Percentiles rank a stretch among this genome's conserved stretches.
phyloP scores from a whole-genome alignment of 2,888 invertebrate genomes.

The Caenorhabditis uteleia region DNA sequence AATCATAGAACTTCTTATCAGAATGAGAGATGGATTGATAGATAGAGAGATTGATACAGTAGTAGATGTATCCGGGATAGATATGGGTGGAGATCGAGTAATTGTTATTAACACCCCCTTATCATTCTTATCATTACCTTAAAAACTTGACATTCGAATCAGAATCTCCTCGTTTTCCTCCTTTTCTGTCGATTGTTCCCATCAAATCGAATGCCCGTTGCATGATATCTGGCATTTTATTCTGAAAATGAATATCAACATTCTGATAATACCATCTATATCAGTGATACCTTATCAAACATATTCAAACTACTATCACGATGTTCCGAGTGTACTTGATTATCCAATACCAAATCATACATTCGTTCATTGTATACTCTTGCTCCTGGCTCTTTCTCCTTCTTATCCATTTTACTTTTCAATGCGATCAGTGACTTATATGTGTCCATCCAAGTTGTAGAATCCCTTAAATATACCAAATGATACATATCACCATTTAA shows the following conservation, averaged over 20 bases:
- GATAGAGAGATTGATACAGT: neutral
- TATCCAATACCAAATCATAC: slow-evolving; percentile 60
- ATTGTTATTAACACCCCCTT: neutral
- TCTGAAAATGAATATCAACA: slow-evolving; percentile 10
- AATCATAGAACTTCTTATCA: slow-evolving; percentile 7
- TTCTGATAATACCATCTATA: neutral
- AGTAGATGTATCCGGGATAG: neutral
- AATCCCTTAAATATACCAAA: slow-evolving; percentile 19
- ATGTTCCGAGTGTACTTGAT: slow-evolving; percentile 1
- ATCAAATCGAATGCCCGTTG: slow-evolving; percentile 34
- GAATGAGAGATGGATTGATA: neutral
- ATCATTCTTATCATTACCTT: slow-evolving; percentile 10
- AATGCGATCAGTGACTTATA: slow-evolving; percentile 53
- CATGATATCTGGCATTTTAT: slow-evolving; percentile 31
- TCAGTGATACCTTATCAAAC: slow-evolving; percentile 13
- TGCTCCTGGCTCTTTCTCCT: slow-evolving; percentile 54
- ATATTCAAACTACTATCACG: neutral
- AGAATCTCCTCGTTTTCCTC: slow-evolving; percentile 3
- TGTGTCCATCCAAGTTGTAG: slow-evolving; percentile 54
- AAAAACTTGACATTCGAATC: slow-evolving; percentile 28
- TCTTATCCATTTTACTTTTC: slow-evolving; percentile 49
- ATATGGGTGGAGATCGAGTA: neutral
- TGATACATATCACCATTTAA: too few relatives aligned
- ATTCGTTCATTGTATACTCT: slow-evolving; percentile 61
- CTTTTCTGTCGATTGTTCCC: slow-evolving; percentile 17